These are phyloP conservation scores for Xiphophorus hellerii DNA, from an alignment of 2,113 vertebrate species.

Conservation along the genomic window DNA sequence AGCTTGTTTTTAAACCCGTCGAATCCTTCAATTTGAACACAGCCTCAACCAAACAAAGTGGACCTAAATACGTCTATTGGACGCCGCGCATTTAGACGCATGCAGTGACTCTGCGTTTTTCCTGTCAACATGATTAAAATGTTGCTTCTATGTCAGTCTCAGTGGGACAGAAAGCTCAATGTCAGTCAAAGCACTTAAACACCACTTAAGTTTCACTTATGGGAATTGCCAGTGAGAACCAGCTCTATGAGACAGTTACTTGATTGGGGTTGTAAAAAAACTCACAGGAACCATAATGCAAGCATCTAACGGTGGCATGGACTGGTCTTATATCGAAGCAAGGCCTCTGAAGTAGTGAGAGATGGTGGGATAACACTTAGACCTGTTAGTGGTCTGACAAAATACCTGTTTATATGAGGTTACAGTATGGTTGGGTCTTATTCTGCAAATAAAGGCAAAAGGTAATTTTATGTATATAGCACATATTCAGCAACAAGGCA, in stretches of 20 bases:
- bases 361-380: no score
- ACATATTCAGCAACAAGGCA: no score
- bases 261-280: not conserved
- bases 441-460: no score
- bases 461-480: no score
- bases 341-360: no score
- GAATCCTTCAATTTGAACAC: not conserved
- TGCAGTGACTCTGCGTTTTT: not conserved
- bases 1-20: not conserved
- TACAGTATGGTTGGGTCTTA: no score
- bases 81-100: not conserved
- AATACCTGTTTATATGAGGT: no score
- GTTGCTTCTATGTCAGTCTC: not conserved
- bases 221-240: not conserved
- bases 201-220: not conserved
- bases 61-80: not conserved
- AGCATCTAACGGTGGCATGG: no score
- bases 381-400: no score
- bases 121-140: not conserved
- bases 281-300: not conserved
- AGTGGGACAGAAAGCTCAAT: not conserved
- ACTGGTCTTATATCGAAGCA: no score
- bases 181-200: not conserved
- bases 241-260: not conserved
- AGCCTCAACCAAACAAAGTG: not conserved